Base-by-base conservation (phyloP, 2,113 vertebrate species). In the Recurvirostra avosetta region DNA sequence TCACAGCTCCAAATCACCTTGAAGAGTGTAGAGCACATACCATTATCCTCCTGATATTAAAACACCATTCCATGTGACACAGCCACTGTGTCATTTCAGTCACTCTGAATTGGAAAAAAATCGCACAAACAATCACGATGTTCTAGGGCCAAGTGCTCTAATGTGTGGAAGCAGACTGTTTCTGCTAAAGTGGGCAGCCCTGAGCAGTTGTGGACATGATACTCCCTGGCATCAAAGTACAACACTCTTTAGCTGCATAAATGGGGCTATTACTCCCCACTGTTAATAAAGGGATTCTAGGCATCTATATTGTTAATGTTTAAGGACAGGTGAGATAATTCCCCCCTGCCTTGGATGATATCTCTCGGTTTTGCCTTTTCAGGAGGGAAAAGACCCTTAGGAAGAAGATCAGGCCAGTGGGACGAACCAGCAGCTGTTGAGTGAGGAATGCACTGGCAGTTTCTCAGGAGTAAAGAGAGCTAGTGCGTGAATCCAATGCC, bases 401-500 rank as follows among this genome's bases (percentile, higher is more conserved):
- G 61, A 96, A 77, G 72, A 72, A 65, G 62, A 79, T 68, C 62
- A 84, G 70, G 58, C 65, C 62, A 71, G 49, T 82, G 81, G 92
- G 92, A 92, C 84, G 92, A 87, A 73, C 70, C 73, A 79, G 30
- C 91, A 96, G 86, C 83, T 94, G 89, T 50, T 89, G 55, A 66
- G 41, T n/a, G 62, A 90, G 74, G 77, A 92, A 88, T 67, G 38
- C 59, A 30, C 63, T 94, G 86, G 89, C 94, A 91, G 41, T 50
- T 91, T 91, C 91, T 95, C 74, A 95, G 85, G 72, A 92, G 88
- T 83, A 73, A 91, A 95, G 92, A 40, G 85, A 88, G 65, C n/a
- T 76, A 47, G 65, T 32, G 53, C 1, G 0, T 74, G 84, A 86
- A 89, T 94, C 84, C 75, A 95, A 6, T 0, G 87, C 89, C 91